Conservation (phyloP, 1,140 invertebrate species). For the Rhopalosiphum maidis region DNA sequence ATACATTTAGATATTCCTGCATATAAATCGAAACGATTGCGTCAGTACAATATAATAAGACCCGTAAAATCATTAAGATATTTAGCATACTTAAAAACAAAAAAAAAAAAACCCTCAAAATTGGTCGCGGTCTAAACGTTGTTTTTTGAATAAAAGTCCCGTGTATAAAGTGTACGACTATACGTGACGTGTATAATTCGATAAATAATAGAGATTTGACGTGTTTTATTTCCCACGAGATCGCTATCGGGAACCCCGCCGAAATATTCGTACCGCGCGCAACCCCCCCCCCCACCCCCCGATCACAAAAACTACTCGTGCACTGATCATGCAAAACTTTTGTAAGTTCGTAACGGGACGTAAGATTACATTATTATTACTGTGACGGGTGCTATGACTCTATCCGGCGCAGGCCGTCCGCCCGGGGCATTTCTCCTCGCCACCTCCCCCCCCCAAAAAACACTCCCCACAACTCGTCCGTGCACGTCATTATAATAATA, state of each 20-base stretch:
- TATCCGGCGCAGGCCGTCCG: not conserved
- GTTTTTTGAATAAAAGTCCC: too few relatives aligned
- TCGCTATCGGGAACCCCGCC: too few relatives aligned
- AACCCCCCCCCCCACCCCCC: too few relatives aligned
- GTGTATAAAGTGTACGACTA: not conserved
- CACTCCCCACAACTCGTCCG: too few relatives aligned
- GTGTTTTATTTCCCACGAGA: not conserved
- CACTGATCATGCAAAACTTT: not conserved
- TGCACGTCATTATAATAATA: too few relatives aligned
- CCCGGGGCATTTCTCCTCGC: too few relatives aligned
- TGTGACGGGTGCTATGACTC: not conserved
- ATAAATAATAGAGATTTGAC: not conserved
- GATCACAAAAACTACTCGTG: not conserved
- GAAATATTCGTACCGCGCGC: not conserved
- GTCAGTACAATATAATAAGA: not conserved
- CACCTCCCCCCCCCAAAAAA: too few relatives aligned
- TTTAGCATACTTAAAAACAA: not conserved
- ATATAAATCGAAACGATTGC: too few relatives aligned
- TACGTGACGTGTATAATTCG: not conserved
- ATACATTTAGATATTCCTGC: too few relatives aligned
- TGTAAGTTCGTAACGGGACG: not conserved
- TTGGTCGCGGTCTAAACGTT: too few relatives aligned
- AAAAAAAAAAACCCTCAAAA: not conserved
- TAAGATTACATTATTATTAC: not conserved
- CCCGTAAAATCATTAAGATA: not conserved